Base-by-base conservation (phyloP, 2,797 vertebrate genomes). In the Pitangus sulphuratus region DNA sequence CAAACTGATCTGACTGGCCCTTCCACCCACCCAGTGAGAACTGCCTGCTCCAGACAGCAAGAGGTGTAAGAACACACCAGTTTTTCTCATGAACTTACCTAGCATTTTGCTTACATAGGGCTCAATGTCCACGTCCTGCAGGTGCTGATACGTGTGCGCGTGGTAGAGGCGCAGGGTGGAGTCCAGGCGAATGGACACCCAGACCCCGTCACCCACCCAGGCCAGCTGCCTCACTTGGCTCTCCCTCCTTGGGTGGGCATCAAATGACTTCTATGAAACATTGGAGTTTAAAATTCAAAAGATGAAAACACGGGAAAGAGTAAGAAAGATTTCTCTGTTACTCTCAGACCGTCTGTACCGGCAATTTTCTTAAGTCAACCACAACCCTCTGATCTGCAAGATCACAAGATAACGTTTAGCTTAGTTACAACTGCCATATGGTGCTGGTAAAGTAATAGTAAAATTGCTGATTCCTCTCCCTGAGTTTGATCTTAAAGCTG, bases 51-150 rank as follows among this genome's bases (percentile, higher is more conserved):
- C 58, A 82, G 50, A 9, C 8, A 86, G 42, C 24, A 60, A 56
- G n/a, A 62, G 12, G 12, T 45, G 3, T 22, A 31, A 61, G 40
- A 54, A n/a, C 2, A 31, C 18, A 70, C 0, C 15, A 20, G 8
- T 4, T 85, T 54, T 51, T 18, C 68, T 74, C 37, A 61, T 19
- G 76, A 37, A 93, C 99, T 97, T 93, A 99, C 99, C 99, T 17
- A 99, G 98, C 99, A 99, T 99, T 98, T 99, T 99, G 99, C 99
- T 99, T 96, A 99, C 99, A 37, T 99, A 99, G 79, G 99, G 99
- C 94, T 99, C 99, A 42, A 99, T 99, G 98, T 99, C 99, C 16
- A 99, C 99, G 42, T 99, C 99, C 97, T 99, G 99, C 7, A 99
- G 98, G 94, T 99, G 99, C 92, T 99, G 99, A 87, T 98, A 98